Evolutionary conservation across 2,888 invertebrate species (phyloP).

Genomic region (Phalera bucephala): DNA sequence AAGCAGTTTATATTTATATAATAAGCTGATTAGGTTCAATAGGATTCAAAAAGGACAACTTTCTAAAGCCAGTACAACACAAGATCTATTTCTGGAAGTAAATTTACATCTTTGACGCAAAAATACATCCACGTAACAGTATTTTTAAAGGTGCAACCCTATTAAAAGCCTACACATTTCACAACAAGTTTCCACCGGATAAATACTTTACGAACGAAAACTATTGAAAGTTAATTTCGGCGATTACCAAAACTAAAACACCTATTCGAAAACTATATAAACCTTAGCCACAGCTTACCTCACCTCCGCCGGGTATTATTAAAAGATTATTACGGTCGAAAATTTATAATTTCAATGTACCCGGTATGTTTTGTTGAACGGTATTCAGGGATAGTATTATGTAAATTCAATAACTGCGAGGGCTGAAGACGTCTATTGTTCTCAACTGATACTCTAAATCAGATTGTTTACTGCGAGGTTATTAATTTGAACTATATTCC

Average conservation of each 20-base stretch:
- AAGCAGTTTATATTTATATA: slow-evolving; percentile 66
- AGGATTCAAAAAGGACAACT: no score
- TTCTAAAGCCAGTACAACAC: no score
- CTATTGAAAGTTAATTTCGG: slow-evolving; percentile 72
- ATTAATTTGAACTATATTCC: slow-evolving; percentile 22
- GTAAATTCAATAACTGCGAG: slow-evolving; percentile 60
- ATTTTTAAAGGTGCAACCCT: neutral
- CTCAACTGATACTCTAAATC: slow-evolving; percentile 39
- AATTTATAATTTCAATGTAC: slow-evolving; percentile 62
- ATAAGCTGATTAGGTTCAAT: slow-evolving; percentile 5
- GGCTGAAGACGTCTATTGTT: slow-evolving; percentile 48
- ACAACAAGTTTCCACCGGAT: neutral
- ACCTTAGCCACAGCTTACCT: slow-evolving; percentile 37
- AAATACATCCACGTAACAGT: no score
- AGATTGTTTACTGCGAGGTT: slow-evolving; percentile 24
- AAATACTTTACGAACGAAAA: slow-evolving; percentile 44
- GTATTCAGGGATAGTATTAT: slow-evolving; percentile 56
- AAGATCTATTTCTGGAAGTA: no score
- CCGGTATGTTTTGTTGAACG: slow-evolving; percentile 46
- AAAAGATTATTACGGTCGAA: slow-evolving; percentile 61
- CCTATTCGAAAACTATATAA: slow-evolving; percentile 32
- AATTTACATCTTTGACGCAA: no score
- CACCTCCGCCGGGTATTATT: slow-evolving; percentile 44
- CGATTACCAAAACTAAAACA: slow-evolving; percentile 56
- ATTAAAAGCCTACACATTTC: neutral